Percentiles rank a stretch among this genome's conserved stretches.
These are phyloP conservation scores for Phoebastria nigripes DNA, from an alignment of 2,797 vertebrate genomes.

Conservation along the genomic window DNA sequence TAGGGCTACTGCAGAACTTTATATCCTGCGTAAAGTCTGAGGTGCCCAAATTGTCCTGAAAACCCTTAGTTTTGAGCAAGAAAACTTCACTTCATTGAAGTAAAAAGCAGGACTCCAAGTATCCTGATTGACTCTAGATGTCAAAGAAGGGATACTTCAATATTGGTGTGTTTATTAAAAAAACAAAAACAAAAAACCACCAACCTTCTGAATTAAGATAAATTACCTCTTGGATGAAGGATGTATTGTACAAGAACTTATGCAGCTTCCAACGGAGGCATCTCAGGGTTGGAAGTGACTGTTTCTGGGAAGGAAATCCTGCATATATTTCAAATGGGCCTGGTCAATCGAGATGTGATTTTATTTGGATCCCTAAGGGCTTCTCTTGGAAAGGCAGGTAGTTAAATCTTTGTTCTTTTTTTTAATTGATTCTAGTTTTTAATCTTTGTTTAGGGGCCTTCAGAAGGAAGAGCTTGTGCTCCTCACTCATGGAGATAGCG, in stretches of 20 bases:
- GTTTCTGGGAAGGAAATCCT: background rate
- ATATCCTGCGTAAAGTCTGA: background rate
- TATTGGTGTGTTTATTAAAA: background rate
- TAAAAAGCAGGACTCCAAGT: background rate
- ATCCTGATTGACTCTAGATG: background rate
- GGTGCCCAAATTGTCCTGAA: background rate
- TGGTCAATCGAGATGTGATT: rapidly evolving
- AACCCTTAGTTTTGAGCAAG: background rate
- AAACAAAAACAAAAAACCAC: background rate
- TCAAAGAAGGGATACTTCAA: background rate
- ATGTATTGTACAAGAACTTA: background rate
- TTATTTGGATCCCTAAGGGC: background rate
- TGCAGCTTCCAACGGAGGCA: background rate
- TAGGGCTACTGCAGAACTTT: background rate
- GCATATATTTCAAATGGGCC: background rate
- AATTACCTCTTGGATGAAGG: background rate
- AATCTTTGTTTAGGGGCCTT: constrained; percentile 82
- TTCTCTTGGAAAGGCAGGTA: background rate
- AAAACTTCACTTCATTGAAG: background rate
- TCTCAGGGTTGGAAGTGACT: background rate
- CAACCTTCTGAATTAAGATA: background rate
- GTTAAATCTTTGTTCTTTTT: background rate
- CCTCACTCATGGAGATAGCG: constrained; percentile 95
- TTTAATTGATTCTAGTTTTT: background rate
- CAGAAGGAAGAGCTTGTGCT: constrained; percentile 97